phyloP scores from a whole-genome alignment of 2,113 vertebrate species.

The Eubucco bourcierii region DNA sequence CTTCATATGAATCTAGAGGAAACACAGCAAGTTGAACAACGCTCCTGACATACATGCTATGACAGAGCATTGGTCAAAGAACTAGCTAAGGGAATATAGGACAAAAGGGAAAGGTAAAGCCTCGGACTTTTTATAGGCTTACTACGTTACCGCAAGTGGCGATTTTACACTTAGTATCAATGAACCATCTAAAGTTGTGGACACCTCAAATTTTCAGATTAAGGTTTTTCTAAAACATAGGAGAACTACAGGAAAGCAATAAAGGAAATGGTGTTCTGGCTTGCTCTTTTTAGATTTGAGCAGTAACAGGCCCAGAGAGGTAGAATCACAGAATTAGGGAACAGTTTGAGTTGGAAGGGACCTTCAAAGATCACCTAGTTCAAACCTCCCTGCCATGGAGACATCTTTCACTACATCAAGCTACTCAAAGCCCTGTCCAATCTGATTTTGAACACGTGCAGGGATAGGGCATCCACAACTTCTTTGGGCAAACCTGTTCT shows the following conservation, averaged over 20 bases:
- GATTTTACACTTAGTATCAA: background rate
- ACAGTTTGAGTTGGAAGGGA: background rate
- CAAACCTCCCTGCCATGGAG: background rate
- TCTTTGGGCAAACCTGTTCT: background rate
- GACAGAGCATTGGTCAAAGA: background rate
- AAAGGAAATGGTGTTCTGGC: background rate
- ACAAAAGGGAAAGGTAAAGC: background rate
- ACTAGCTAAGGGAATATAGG: background rate
- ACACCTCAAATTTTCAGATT: background rate
- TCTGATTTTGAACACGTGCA: background rate
- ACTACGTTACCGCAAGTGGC: background rate
- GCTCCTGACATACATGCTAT: background rate
- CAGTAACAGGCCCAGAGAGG: background rate
- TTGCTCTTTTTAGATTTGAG: background rate
- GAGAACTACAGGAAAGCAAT: background rate
- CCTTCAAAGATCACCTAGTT: background rate
- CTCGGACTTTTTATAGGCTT: background rate
- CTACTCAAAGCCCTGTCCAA: background rate
- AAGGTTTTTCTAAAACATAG: background rate
- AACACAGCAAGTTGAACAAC: background rate
- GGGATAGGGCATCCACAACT: background rate
- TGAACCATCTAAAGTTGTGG: background rate
- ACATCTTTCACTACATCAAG: background rate
- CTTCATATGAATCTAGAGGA: slow-evolving; percentile 95
- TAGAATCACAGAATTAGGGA: background rate